Conservation (phyloP, 1,140 invertebrate genomes). For the Pogonognathellus flavescens region DNA sequence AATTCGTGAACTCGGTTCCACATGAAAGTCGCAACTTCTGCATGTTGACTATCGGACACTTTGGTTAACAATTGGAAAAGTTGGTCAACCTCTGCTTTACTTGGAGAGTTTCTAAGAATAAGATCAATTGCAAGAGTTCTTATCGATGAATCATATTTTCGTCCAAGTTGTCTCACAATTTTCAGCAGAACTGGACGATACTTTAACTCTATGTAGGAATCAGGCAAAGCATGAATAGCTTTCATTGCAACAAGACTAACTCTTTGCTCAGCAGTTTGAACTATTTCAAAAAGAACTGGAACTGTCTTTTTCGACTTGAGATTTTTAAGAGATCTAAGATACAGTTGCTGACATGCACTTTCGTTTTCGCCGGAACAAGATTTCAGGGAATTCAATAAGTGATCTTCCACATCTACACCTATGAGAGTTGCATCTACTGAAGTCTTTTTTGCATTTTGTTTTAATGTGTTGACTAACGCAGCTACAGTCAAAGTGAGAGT, state of each 20-base stretch:
- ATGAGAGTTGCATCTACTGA: constrained; percentile 64
- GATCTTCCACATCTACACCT: constrained; percentile 72
- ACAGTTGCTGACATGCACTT: constrained; percentile 74
- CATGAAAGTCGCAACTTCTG: constrained; percentile 67
- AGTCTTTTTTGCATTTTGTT: background rate
- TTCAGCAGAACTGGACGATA: constrained; percentile 61
- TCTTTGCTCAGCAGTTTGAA: constrained; percentile 72
- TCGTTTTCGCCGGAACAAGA: constrained; percentile 73
- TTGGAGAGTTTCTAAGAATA: constrained; percentile 75
- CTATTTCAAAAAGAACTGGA: constrained; percentile 74
- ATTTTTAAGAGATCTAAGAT: constrained; percentile 79
- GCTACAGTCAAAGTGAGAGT: constrained; percentile 77
- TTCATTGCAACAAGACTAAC: constrained; percentile 78
- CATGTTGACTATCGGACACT: constrained; percentile 56
- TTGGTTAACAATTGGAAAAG: constrained; percentile 73
- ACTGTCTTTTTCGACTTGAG: constrained; percentile 74
- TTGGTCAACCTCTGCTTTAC: constrained; percentile 72
- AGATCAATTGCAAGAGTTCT: constrained; percentile 81
- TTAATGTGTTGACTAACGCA: constrained; percentile 72
- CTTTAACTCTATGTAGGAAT: constrained; percentile 71
- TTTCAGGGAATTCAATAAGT: constrained; percentile 72
- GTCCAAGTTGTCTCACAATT: constrained; percentile 78
- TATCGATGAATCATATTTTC: constrained; percentile 79
- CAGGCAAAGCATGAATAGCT: constrained; percentile 75
- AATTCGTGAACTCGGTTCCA: constrained; percentile 67